A percentile compares a stretch with the other conserved stretches of the same genome.
Evolutionary conservation across 2,113 vertebrate species (phyloP).

Genomic region (Pollachius pollachius): DNA sequence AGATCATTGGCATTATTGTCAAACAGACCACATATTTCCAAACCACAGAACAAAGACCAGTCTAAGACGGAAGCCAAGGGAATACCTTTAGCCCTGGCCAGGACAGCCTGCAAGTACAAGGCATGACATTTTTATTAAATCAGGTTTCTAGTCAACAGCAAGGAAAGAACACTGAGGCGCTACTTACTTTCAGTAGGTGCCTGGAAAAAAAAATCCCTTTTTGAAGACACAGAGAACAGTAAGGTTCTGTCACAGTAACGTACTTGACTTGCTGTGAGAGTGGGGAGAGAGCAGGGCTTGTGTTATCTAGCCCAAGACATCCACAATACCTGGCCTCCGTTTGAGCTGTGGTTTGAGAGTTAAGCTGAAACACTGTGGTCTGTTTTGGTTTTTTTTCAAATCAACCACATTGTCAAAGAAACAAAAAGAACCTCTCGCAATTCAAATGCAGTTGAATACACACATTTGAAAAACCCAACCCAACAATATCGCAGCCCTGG

Average conservation of each 20-base stretch:
- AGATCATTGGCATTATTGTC: slow-evolving; percentile 61
- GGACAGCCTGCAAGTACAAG: slow-evolving; percentile 67
- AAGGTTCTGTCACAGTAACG: slow-evolving; percentile 62
- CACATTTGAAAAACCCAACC: slow-evolving; percentile 14
- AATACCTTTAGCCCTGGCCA: slow-evolving; percentile 71
- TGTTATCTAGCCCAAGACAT: slow-evolving; percentile 60
- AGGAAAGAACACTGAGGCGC: slow-evolving; percentile 61
- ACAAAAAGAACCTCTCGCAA: slow-evolving; percentile 33
- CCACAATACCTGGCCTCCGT: slow-evolving; percentile 61
- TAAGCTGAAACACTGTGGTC: slow-evolving; percentile 77
- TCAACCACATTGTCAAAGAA: slow-evolving; percentile 62
- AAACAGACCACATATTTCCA: slow-evolving; percentile 83
- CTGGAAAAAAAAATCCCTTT: slow-evolving; percentile 61
- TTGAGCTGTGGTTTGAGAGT: slow-evolving; percentile 78
- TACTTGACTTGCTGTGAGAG: slow-evolving; percentile 34
- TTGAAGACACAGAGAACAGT: slow-evolving; percentile 61
- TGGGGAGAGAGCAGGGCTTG: slow-evolving; percentile 50
- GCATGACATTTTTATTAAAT: slow-evolving; percentile 61
- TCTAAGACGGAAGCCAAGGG: slow-evolving; percentile 68
- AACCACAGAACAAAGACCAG: slow-evolving; percentile 79
- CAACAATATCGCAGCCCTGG: slow-evolving; percentile 20
- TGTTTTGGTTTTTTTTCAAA: slow-evolving; percentile 58
- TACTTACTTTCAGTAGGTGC: slow-evolving; percentile 77
- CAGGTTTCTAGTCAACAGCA: slow-evolving; percentile 53
- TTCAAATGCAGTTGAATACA: slow-evolving; percentile 15